A percentile compares a stretch with the other conserved stretches of the same genome.
phyloP scores from a whole-genome alignment of 2,888 invertebrate genomes.

The Orthosia cruda region DNA sequence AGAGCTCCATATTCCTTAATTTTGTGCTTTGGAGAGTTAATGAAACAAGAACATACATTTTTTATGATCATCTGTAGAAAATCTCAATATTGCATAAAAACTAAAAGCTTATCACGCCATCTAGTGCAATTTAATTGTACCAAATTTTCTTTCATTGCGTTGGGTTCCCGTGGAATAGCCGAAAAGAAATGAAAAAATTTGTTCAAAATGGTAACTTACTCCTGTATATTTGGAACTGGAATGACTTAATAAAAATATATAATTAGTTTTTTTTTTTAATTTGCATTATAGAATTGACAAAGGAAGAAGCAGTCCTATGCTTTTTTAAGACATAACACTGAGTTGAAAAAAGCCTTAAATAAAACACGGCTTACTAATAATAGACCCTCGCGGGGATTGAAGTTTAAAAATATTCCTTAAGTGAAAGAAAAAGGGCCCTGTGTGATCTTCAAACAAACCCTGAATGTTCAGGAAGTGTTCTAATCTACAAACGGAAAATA shows the following conservation, averaged over 20 bases:
- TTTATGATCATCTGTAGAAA: too few species aligned
- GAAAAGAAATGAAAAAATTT: too few species aligned
- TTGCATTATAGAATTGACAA: not conserved
- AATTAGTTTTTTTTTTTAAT: not conserved
- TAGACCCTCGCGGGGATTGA: not conserved
- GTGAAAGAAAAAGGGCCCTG: not conserved
- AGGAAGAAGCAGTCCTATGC: not conserved
- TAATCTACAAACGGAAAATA: slow-evolving; percentile 38
- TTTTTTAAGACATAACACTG: not conserved
- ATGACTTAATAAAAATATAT: not conserved
- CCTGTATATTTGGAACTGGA: not conserved
- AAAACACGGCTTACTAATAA: slow-evolving; percentile 13
- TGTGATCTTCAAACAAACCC: slow-evolving; percentile 13
- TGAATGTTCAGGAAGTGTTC: slow-evolving; percentile 15
- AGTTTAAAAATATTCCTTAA: not conserved
- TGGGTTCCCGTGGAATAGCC: too few species aligned
- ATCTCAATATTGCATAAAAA: too few species aligned
- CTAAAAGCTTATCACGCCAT: too few species aligned
- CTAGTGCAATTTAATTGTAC: too few species aligned
- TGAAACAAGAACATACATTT: too few species aligned
- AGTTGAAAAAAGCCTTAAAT: not conserved
- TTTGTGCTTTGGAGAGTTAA: too few species aligned
- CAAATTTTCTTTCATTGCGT: too few species aligned
- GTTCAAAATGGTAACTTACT: not conserved
- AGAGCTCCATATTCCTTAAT: too few species aligned